These are phyloP conservation scores for Peromyscus nudipes DNA, from an alignment of 2,797 vertebrate genomes.

Conservation along the genomic window DNA sequence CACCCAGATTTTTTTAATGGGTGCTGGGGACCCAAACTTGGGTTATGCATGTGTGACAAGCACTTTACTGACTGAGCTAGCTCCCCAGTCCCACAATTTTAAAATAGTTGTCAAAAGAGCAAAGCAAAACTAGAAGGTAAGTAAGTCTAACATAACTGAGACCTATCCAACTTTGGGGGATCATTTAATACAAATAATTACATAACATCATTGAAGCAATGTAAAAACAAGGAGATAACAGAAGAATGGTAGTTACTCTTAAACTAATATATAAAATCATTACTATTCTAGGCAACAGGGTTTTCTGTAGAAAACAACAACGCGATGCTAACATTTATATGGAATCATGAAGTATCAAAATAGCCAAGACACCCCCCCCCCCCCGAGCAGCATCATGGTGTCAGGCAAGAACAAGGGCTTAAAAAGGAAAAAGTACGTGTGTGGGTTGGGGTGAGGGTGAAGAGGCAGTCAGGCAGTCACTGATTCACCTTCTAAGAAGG, in stretches of 20 bases:
- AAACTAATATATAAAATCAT: constrained; percentile 5
- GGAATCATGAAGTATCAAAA: constrained; percentile 12
- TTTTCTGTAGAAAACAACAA: constrained; percentile 28
- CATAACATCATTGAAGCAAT: neutral
- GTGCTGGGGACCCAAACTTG: neutral
- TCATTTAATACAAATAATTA: constrained; percentile 5
- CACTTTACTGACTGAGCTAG: neutral
- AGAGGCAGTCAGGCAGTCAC: neutral
- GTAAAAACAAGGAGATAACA: neutral
- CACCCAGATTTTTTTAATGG: neutral
- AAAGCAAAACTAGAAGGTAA: constrained; percentile 35
- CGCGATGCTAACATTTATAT: neutral
- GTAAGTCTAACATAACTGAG: neutral
- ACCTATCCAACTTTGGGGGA: neutral
- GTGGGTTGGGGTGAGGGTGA: too few species aligned
- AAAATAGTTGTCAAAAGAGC: constrained; percentile 12
- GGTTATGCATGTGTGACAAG: neutral
- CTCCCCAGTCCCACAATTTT: neutral
- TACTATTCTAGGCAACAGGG: neutral
- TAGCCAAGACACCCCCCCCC: neutral
- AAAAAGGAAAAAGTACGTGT: neutral
- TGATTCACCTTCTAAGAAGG: neutral
- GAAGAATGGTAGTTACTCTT: neutral
- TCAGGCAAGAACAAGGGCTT: neutral
- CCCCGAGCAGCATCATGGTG: neutral